Conservation (phyloP, 1,140 invertebrate species). For the Phenacoccus solenopsis region DNA sequence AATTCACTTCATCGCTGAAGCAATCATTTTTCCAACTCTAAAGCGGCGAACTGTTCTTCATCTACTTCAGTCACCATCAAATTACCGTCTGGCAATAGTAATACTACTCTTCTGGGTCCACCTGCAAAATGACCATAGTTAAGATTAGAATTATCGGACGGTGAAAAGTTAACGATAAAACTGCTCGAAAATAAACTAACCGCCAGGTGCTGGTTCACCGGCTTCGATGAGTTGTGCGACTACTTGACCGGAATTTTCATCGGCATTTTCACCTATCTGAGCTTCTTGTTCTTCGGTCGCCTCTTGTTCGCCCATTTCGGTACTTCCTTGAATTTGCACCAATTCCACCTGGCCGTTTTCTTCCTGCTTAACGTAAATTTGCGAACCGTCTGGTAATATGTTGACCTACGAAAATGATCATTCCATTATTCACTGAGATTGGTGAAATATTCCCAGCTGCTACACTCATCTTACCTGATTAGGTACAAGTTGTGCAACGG, state of each 20-base stretch:
- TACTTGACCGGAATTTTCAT: slow-evolving; percentile 44
- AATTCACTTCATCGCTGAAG: not conserved
- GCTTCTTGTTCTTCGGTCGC: slow-evolving; percentile 68
- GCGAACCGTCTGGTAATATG: not conserved
- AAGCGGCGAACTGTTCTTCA: slow-evolving; percentile 62
- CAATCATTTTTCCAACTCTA: slow-evolving; percentile 47
- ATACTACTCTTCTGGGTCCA: slow-evolving; percentile 62
- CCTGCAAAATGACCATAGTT: no score
- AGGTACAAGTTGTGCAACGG: slow-evolving; percentile 38
- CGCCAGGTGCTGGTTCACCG: slow-evolving; percentile 55
- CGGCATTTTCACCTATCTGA: slow-evolving; percentile 5
- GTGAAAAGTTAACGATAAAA: no score
- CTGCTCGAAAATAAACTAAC: slow-evolving; percentile 42
- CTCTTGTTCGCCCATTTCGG: slow-evolving; percentile 39
- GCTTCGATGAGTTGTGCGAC: slow-evolving; percentile 70
- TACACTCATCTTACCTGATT: no score
- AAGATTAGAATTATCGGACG: no score
- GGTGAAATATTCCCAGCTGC: not conserved
- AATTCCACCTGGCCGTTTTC: slow-evolving; percentile 20
- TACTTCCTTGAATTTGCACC: slow-evolving; percentile 29
- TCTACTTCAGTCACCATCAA: slow-evolving; percentile 73
- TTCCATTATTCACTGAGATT: not conserved
- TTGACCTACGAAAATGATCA: not conserved
- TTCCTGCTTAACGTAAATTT: slow-evolving; percentile 19
- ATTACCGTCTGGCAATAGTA: slow-evolving; percentile 64